Evolutionary conservation across 1,140 invertebrate species (phyloP).

Genomic region (Dreissena rostriformis): DNA sequence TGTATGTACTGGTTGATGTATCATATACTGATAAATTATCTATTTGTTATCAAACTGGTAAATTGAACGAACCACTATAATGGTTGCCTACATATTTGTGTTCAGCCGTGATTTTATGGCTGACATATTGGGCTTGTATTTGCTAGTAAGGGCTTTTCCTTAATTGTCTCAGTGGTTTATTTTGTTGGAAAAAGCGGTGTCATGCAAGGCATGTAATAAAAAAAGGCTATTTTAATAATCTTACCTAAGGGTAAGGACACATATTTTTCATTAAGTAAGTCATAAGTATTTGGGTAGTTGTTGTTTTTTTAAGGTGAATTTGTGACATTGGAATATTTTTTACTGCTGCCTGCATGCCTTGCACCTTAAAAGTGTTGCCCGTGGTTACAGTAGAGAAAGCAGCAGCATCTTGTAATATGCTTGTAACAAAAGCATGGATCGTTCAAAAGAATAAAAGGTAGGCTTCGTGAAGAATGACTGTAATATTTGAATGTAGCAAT

Average conservation of each 20-base stretch:
- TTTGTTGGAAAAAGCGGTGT: neutral
- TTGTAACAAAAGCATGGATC: constrained; percentile 48
- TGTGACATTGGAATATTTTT: neutral
- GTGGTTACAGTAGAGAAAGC: neutral
- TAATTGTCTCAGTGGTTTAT: neutral
- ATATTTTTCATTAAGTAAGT: neutral
- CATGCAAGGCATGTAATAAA: neutral
- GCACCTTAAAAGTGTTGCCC: neutral
- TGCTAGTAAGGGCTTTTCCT: too few relatives aligned
- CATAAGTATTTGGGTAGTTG: neutral
- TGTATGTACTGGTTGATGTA: too few relatives aligned
- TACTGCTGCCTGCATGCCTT: neutral
- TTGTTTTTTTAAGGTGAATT: neutral
- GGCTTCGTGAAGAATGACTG: neutral
- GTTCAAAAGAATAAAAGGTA: constrained; percentile 42
- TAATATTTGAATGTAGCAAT: too few relatives aligned
- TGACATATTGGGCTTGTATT: too few relatives aligned
- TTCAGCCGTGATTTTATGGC: too few relatives aligned
- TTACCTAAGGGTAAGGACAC: neutral
- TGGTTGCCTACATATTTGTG: too few relatives aligned
- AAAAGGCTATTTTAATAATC: neutral
- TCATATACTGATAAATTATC: too few relatives aligned
- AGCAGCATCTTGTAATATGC: neutral
- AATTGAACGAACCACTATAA: too few relatives aligned
- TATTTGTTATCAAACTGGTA: too few relatives aligned